Percentiles rank a stretch among this genome's conserved stretches.
Evolutionary conservation across 2,888 invertebrate genomes (phyloP).

Genomic region (Venusia cambrica): DNA sequence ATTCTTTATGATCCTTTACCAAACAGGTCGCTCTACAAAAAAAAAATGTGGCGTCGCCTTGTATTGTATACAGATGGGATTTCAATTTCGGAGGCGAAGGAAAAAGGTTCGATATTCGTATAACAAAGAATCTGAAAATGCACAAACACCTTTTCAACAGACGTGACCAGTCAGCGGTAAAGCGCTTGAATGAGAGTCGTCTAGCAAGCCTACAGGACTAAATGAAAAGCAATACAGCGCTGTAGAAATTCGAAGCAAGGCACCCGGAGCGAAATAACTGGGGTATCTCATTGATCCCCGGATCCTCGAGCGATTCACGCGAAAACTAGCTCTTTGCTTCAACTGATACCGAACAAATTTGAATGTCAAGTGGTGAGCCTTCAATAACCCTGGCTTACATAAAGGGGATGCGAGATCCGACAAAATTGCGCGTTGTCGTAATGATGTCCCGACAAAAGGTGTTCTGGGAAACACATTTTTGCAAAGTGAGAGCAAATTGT

Average conservation of each 20-base stretch:
- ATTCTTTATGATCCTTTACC: constrained; percentile 51
- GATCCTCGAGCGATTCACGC: constrained; percentile 22
- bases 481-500: constrained; percentile 68
- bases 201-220: constrained; percentile 26
- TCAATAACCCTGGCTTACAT: constrained; percentile 68
- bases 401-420: constrained; percentile 71
- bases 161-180: constrained; percentile 31
- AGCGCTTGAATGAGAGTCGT: constrained; percentile 43
- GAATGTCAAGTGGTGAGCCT: constrained; percentile 23
- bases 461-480: constrained; percentile 73
- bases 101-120: constrained; percentile 44
- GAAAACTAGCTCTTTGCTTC: constrained; percentile 26
- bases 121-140: constrained; percentile 64
- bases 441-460: constrained; percentile 67
- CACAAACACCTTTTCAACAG: constrained; percentile 52
- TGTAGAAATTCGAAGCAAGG: constrained; percentile 47
- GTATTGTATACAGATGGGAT: constrained; percentile 63
- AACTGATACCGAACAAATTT: constrained; percentile 28
- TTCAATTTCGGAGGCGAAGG: constrained; percentile 44
- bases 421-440: constrained; percentile 73
- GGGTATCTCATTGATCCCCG: constrained; percentile 66
- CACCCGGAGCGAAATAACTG: constrained; percentile 65
- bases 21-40: constrained; percentile 48
- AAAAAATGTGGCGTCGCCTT: constrained; percentile 47
- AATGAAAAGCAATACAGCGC: constrained; percentile 47